A percentile compares a stretch with the other conserved stretches of the same genome.
Conservation (phyloP, 2,113 vertebrate genomes). For the Cyprinodon brontotheroides region DNA sequence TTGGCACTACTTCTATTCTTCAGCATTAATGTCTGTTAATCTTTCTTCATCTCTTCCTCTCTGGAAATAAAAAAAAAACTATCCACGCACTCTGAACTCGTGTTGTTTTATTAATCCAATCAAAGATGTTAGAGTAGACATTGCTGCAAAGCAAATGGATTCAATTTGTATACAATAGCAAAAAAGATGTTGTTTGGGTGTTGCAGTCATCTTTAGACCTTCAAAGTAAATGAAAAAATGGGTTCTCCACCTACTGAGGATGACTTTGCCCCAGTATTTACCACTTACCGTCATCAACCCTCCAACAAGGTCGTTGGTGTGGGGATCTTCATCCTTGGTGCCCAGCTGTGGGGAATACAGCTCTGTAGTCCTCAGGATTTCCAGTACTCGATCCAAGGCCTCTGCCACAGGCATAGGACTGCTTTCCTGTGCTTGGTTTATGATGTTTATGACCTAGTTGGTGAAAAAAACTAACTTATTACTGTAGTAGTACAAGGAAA, state of each 20-base stretch:
- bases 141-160: neutral
- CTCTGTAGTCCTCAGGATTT: conserved; percentile 96
- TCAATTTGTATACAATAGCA: conserved; percentile 7
- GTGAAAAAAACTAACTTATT: neutral
- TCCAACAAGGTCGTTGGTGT: conserved; percentile 93
- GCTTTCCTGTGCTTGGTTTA: conserved; percentile 95
- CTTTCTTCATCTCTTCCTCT: conserved; percentile 17
- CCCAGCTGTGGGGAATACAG: conserved; percentile 94
- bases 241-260: conserved; percentile 78
- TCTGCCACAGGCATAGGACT: conserved; percentile 92
- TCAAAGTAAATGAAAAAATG: neutral
- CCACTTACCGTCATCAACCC: conserved; percentile 93
- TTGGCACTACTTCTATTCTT: conserved; percentile 72
- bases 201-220: conserved; percentile 28
- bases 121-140: neutral
- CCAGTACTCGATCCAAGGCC: conserved; percentile 93
- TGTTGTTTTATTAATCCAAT: neutral
- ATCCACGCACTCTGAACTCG: neutral
- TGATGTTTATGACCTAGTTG: conserved; percentile 94
- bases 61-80: conserved; percentile 24
- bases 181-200: conserved; percentile 40
- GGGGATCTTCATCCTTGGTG: conserved; percentile 93
- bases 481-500: neutral
- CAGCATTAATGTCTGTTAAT: conserved; percentile 49
- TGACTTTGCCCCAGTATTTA: neutral